phyloP scores from a whole-genome alignment of 1,140 invertebrate genomes.

The Sarcophaga bullata region DNA sequence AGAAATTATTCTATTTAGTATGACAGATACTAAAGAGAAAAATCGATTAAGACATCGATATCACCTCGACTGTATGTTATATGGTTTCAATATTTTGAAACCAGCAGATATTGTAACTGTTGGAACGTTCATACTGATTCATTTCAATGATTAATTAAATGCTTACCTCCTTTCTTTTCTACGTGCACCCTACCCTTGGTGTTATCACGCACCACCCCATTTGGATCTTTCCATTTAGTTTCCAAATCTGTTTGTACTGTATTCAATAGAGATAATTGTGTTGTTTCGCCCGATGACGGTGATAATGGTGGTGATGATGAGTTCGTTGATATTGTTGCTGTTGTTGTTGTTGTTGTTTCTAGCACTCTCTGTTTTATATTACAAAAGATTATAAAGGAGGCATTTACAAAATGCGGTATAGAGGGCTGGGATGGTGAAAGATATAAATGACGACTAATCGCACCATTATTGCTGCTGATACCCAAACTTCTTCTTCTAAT shows the following conservation, averaged over 20 bases:
- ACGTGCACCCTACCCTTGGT: conserved; percentile 63
- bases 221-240: conserved; percentile 63
- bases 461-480: not conserved
- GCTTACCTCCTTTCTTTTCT: conserved; percentile 49
- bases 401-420: conserved; percentile 65
- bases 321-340: not conserved
- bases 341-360: not conserved
- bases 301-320: not conserved
- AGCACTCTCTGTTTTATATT: conserved; percentile 46
- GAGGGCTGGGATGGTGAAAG: conserved; percentile 60
- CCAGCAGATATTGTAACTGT: too few species aligned
- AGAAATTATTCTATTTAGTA: too few species aligned
- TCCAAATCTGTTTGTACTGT: conserved; percentile 60
- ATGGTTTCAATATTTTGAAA: too few species aligned
- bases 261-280: not conserved
- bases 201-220: conserved; percentile 57
- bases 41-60: too few species aligned
- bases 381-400: conserved; percentile 64
- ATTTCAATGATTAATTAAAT: not conserved
- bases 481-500: not conserved
- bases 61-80: too few species aligned
- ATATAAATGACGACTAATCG: conserved; percentile 43
- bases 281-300: too few species aligned
- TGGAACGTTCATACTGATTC: too few species aligned
- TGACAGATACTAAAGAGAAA: too few species aligned